Evolutionary conservation across 2,113 vertebrate genomes (phyloP).

Genomic region (Syngnathus scovelli): DNA sequence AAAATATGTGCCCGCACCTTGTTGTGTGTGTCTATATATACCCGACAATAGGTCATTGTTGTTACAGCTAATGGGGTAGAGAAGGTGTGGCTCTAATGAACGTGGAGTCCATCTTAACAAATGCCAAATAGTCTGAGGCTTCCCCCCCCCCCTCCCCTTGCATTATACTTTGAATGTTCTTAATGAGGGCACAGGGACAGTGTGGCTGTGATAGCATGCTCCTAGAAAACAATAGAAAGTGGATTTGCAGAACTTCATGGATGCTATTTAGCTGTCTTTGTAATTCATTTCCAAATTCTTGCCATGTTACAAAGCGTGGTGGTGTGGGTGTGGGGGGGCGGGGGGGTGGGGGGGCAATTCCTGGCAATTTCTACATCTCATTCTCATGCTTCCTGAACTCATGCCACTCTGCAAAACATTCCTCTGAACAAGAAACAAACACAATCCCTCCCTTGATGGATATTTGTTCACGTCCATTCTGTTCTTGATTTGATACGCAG

Average conservation of each 20-base stretch:
- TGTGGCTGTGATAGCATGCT: background rate
- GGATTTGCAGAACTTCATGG: background rate
- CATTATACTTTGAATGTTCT: constrained; percentile 10
- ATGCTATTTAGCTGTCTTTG: background rate
- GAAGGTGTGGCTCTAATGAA: constrained; percentile 18
- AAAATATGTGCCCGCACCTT: constrained; percentile 4
- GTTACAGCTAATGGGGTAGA: constrained; percentile 38
- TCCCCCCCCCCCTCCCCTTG: background rate
- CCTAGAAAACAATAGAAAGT: background rate
- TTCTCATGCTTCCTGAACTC: background rate
- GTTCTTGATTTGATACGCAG: constrained; percentile 6
- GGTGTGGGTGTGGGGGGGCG: no score
- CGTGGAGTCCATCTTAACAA: constrained; percentile 8
- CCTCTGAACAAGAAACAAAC: background rate
- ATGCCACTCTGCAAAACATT: background rate
- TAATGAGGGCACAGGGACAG: constrained; percentile 15
- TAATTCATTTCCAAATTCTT: background rate
- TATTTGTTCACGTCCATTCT: constrained; percentile 5
- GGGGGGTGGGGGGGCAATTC: background rate
- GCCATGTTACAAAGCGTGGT: no score
- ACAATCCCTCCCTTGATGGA: background rate
- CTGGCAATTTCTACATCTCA: background rate
- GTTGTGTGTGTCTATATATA: constrained; percentile 7
- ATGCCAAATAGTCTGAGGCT: constrained; percentile 15
- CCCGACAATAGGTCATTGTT: constrained; percentile 6